A percentile compares a stretch with the other conserved stretches of the same genome.
Evolutionary conservation across 1,140 invertebrate genomes (phyloP).

Genomic region (Drosophila serrata): DNA sequence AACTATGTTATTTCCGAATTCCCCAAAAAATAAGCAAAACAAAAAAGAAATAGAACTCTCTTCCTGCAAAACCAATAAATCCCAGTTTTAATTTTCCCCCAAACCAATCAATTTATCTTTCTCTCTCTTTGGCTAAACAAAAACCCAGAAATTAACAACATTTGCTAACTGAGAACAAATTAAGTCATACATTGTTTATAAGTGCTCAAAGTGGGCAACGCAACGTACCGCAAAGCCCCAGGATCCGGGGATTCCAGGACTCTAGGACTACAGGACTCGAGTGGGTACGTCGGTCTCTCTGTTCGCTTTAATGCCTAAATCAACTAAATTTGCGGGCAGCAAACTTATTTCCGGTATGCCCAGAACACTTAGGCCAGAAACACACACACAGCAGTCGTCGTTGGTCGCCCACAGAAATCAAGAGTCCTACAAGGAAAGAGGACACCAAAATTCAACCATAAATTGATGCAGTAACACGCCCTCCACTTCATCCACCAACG

Average conservation of each 20-base stretch:
- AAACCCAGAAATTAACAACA: conserved; percentile 73
- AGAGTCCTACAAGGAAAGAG: conserved; percentile 59
- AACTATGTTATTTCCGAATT: no score
- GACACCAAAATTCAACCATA: conserved; percentile 79
- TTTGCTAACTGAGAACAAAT: conserved; percentile 82
- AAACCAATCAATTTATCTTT: conserved; percentile 33
- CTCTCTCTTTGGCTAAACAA: conserved; percentile 20
- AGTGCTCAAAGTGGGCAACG: conserved; percentile 63
- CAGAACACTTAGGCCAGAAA: conserved; percentile 60
- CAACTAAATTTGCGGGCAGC: conserved; percentile 82
- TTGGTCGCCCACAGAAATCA: conserved; percentile 54
- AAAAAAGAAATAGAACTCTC: no score
- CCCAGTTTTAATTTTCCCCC: conserved; percentile 15
- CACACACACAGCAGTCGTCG: conserved; percentile 32
- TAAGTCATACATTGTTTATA: conserved; percentile 83
- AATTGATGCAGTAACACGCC: conserved; percentile 80
- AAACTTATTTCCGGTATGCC: conserved; percentile 82
- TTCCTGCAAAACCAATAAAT: neutral
- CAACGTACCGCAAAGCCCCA: conserved; percentile 25
- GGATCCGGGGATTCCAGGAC: conserved; percentile 6
- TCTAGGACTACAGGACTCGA: neutral
- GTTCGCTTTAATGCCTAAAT: conserved; percentile 83
- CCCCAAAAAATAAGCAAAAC: no score
- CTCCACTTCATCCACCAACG: conserved; percentile 21
- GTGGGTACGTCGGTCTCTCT: conserved; percentile 1